Evolutionary conservation across 2,888 invertebrate species (phyloP).

Genomic region (Piscicola geometra): DNA sequence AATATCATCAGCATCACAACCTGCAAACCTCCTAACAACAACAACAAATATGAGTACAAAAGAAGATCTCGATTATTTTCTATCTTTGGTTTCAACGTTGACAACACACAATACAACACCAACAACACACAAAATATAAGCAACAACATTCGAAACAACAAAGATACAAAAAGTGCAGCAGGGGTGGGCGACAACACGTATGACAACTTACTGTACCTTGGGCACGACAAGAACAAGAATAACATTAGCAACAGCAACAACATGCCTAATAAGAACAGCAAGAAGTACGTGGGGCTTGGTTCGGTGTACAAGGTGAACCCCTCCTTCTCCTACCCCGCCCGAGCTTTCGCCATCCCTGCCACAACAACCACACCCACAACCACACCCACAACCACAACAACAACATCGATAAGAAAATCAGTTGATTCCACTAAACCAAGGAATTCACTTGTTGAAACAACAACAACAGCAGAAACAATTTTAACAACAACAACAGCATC

Average conservation of each 20-base stretch:
- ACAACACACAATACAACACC: too few species aligned
- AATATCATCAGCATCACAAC: too few species aligned
- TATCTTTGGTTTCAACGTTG: not conserved
- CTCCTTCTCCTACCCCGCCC: slow-evolving; percentile 10
- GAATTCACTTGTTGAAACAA: not conserved
- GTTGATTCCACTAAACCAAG: too few species aligned
- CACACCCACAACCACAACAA: not conserved
- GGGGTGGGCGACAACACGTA: not conserved
- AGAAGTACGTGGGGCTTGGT: not conserved
- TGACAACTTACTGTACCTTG: not conserved
- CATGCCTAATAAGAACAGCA: slow-evolving; percentile 3
- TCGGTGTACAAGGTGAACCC: slow-evolving; percentile 30
- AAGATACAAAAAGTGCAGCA: not conserved
- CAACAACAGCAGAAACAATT: too few species aligned
- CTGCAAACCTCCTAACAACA: not conserved
- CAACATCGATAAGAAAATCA: not conserved
- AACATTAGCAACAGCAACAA: slow-evolving; percentile 12
- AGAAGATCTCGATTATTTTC: not conserved
- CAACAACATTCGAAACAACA: not conserved
- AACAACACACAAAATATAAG: slow-evolving; percentile 13
- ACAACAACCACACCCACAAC: too few species aligned
- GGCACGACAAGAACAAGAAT: slow-evolving; percentile 15
- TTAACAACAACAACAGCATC: not conserved
- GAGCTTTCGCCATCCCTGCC: too few species aligned
- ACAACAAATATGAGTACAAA: slow-evolving; percentile 10